A percentile compares a stretch with the other conserved stretches of the same genome.
phyloP scores from a whole-genome alignment of 2,113 vertebrate genomes.

The Rhinolophus sinicus region DNA sequence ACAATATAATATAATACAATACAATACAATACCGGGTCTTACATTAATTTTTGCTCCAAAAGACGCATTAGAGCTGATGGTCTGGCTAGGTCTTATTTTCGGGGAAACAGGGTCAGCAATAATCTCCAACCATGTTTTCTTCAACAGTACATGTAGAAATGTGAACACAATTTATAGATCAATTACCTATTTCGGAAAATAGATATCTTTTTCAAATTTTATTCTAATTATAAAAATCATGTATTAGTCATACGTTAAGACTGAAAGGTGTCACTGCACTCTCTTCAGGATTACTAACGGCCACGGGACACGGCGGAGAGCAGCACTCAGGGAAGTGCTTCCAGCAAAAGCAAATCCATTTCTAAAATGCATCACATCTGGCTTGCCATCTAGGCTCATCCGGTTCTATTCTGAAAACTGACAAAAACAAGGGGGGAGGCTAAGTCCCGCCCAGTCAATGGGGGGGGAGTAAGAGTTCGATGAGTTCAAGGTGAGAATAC shows the following conservation, averaged over 20 bases:
- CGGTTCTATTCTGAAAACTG: background rate
- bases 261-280: background rate
- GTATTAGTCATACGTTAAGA: background rate
- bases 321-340: background rate
- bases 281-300: background rate
- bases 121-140: background rate
- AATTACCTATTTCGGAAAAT: background rate
- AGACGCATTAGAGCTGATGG: too few species aligned
- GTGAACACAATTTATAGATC: background rate
- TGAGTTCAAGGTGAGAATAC: background rate
- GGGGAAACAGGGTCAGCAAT: background rate
- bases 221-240: background rate
- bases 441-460: background rate
- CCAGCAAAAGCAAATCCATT: background rate
- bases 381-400: background rate
- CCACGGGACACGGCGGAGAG: background rate
- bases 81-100: too few species aligned
- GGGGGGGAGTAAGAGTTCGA: background rate
- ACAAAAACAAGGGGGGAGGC: background rate
- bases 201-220: background rate
- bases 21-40: too few species aligned
- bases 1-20: too few species aligned
- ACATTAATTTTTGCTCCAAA: too few species aligned
- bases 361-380: background rate
- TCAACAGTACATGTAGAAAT: background rate